Base-by-base conservation (phyloP, 2,113 vertebrate species). In the pig (Sus scrofa) region DNA sequence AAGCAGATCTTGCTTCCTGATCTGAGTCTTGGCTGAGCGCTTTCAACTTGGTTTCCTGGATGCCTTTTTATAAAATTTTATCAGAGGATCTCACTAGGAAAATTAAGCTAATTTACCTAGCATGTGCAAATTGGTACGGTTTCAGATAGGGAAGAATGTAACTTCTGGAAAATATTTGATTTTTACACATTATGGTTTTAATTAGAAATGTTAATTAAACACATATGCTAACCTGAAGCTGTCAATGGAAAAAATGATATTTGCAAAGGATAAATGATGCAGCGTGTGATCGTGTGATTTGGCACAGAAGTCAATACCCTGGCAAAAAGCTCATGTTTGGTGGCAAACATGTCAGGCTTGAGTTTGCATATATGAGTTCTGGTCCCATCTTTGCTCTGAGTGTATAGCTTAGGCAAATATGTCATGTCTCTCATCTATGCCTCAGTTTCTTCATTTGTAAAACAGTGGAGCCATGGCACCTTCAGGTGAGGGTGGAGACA, bases 161-260 rank as follows among this genome's bases (percentile, higher is more conserved):
- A 92, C 37, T 96, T 58, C 71, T 56, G 39, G 77, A 86, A 92
- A 88, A 70, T 82, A 86, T 79, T 93, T 81, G 15, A 96, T 27
- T 89, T 85, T 95, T 94, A 70, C 50, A 95, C 79, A 73, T 93
- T 79, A 63, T 65, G 10, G 39, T 85, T 97, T 97, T 95, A 74
- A 96, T 92, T 94, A 92, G 89, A 96, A 95, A 94, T 96, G 82
- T 95, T 98, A 97, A 96, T 96, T 94, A 93, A 95, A 96, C 74
- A 94, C 89, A 90, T 89, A 93, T 26, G 74, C 77, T 74, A 90
- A 94, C 50, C 34, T 44, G 62, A 96, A 89, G 24, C 54, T 85
- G 65, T 86, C 58, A 44, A 89, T 26, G 20, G 34, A 14, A 60
- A 30, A 81, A 83, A 30, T 14, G 56, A 19, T 88, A 93, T 81